Evolutionary conservation across 2,113 vertebrate species (phyloP), one percentile per base, ranked within the genome.

Genomic region (Ochotona princeps): DNA sequence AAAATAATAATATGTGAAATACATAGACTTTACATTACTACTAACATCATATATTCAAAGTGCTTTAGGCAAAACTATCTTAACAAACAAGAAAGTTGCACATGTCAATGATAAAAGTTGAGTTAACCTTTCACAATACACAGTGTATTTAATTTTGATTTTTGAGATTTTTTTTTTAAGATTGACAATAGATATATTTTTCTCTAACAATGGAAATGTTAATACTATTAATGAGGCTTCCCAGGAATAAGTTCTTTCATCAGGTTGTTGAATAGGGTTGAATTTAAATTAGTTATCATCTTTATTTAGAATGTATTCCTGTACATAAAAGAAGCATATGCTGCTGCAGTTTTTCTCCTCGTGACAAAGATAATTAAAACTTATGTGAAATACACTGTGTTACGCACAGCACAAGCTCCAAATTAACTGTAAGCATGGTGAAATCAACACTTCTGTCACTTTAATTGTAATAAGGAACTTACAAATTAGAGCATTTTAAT

Each of bases 1-100:
- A n/a, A 94, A 94, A 85, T 73, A 78, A 67, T 94, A 83, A 78
- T 91, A 74, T 44, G 23, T 89, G n/a, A 87, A 74, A 93, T 57
- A 87, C 57, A 49, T 76, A 76, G 49, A 35, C 23, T 85, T 76
- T 73, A 47, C 65, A 17, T 84, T 95, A 11, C 38, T 84, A 70
- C 49, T 84, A 60, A 35, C 28, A 80, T 82, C 20, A 85, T 63
- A 78, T n/a, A 79, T 86, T 92, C 38, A 25, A 90, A 87, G 14
- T 74, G 5, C 61, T 84, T 79, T 87, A 92, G 54, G 44, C 38
- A 66, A 69, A 87, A 57, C 20, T 21, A n/a, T 88, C 87, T 76
- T 70, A 67, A 54, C 26, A 82, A 54, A 67, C 18, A 63, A 26
- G 13, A 73, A 76, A 69, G 7, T 61, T 57, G 21, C 60, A 80